Base-by-base conservation (phyloP, 2,797 vertebrate genomes). In the Paramormyrops hopkinsi region DNA sequence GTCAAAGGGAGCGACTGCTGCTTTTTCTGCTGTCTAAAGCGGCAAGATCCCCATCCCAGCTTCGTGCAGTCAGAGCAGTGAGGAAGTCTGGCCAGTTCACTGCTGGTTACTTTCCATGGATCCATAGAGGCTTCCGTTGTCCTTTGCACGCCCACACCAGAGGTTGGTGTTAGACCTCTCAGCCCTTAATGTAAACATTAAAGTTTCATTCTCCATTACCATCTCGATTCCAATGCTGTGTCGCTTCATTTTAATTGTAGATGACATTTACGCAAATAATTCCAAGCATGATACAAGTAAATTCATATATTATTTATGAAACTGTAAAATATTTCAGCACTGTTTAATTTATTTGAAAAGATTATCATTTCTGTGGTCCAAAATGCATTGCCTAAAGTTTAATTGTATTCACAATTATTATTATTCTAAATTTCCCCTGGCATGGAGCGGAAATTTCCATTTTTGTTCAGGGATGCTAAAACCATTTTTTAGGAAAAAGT, bases 401-500 rank as follows among this genome's bases (percentile, higher is more conserved):
- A 96, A 95, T 94, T 93, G 90, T 88, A 92, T 94, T 94, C 88
- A 91, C 89, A 93, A 94, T 93, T 29, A 91, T 93, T 94, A 89
- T 92, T 93, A 94, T 95, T 95, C 93, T 94, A 93, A 91, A 94
- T 94, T 93, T 92, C 65, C 88, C 89, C 33, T 54, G 92, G 90
- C 90, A 90, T 89, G 89, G 62, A 89, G 90, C 87, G 91, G 90
- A 92, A 93, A 92, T 90, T 2, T 91, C 92, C 91, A 89, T 91
- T 89, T 91, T 89, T 90, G 19, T 62, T 46, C 33, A 44, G 17
- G 4, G 44, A 44, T 37, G 51, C 85, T 86, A 87, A 87, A 50
- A 85, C 48, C 4, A 85, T 50, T 85, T 54, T 17, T 87, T 14
- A 37, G 17, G 53, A 37, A 41, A 19, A 87, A 33, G 53, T 87